A percentile compares a stretch with the other conserved stretches of the same genome.
phyloP scores from a whole-genome alignment of 2,888 invertebrate species.

The Fragum sueziense region DNA sequence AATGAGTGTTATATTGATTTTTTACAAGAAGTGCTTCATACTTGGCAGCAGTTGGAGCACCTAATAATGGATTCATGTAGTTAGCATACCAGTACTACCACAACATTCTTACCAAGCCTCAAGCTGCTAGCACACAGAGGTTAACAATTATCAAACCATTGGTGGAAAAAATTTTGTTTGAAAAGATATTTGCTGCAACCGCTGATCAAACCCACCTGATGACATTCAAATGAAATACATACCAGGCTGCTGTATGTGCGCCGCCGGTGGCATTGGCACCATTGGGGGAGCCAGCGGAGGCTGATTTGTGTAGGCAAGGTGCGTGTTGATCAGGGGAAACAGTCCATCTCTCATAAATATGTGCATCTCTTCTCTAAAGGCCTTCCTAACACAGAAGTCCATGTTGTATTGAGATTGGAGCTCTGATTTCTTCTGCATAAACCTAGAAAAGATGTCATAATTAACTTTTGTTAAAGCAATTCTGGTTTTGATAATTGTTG shows the following conservation, averaged over 20 bases:
- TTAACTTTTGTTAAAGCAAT: not conserved
- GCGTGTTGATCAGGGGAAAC: constrained; percentile 4
- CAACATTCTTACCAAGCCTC: too few relatives aligned
- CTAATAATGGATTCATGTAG: too few relatives aligned
- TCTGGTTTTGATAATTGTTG: not conserved
- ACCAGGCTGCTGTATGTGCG: not conserved
- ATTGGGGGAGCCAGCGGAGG: not conserved
- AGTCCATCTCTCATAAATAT: constrained; percentile 33
- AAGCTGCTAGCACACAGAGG: too few relatives aligned
- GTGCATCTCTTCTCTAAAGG: constrained; percentile 47
- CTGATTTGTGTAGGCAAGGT: not conserved
- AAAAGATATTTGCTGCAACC: not conserved
- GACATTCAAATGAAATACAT: not conserved
- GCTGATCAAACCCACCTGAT: not conserved
- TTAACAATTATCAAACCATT: not conserved
- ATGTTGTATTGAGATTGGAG: constrained; percentile 2
- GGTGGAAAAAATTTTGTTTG: too few relatives aligned
- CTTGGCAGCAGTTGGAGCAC: too few relatives aligned
- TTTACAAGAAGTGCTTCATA: too few relatives aligned
- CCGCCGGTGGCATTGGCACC: not conserved
- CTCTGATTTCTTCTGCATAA: not conserved
- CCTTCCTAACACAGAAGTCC: constrained; percentile 26
- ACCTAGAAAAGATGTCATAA: constrained; percentile 1
- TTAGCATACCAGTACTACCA: too few relatives aligned
- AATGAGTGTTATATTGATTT: too few relatives aligned